These are phyloP conservation scores for Leiothrix lutea DNA, from an alignment of 2,113 vertebrate species.

Conservation along the genomic window DNA sequence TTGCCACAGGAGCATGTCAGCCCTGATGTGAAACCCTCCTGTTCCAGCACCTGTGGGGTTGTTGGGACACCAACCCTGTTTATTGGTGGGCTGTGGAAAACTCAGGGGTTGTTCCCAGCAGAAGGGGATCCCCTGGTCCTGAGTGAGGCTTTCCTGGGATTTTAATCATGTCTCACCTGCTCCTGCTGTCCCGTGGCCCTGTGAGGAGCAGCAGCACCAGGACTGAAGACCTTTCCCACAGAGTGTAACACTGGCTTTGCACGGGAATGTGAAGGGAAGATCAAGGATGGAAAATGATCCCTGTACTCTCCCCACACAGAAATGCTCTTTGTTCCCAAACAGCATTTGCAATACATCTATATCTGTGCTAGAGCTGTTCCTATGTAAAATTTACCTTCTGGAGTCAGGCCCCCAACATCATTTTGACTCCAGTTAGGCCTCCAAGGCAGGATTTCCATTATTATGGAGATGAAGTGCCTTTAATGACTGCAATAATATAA, in stretches of 20 bases:
- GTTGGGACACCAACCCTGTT: fast-evolving
- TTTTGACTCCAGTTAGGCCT: slow-evolving; percentile 60
- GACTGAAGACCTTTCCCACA: not conserved
- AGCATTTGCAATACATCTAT: not conserved
- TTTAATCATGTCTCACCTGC: not conserved
- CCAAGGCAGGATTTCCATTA: slow-evolving; percentile 76
- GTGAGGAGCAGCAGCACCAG: not conserved
- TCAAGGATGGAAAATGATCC: not conserved
- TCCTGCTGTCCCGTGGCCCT: not conserved
- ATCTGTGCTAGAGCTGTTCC: slow-evolving; percentile 18
- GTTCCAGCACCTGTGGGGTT: not conserved
- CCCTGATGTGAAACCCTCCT: not conserved
- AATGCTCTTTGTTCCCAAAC: not conserved
- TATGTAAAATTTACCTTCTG: slow-evolving; percentile 48
- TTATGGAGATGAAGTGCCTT: slow-evolving; percentile 76
- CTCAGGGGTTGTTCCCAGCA: not conserved
- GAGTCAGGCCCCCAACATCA: slow-evolving; percentile 1
- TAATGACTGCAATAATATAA: slow-evolving; percentile 77
- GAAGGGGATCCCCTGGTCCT: not conserved
- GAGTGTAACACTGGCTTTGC: fast-evolving
- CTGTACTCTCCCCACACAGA: not conserved
- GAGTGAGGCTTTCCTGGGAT: fast-evolving
- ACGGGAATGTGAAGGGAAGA: not conserved
- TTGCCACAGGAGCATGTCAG: fast-evolving
- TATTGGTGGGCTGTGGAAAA: not conserved